Evolutionary conservation across 2,113 vertebrate genomes (phyloP), one percentile per base, ranked within the genome.

Genomic region (Urocolius indicus): DNA sequence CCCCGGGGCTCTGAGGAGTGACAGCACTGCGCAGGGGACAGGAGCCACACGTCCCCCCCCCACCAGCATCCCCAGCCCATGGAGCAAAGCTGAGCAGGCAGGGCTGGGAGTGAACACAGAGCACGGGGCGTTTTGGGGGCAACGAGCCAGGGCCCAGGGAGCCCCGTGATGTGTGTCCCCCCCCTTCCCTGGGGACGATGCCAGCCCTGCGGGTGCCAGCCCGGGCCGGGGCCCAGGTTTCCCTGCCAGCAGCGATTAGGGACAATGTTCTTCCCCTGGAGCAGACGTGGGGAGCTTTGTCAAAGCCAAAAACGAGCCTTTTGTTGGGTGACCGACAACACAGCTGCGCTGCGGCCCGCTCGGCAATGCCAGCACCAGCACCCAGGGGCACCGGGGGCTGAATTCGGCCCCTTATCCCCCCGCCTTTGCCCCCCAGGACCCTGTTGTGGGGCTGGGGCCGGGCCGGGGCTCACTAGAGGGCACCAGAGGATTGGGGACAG

Each of bases 401-500:
- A 5, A 9, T 34, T 38, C 46, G 80, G n/a, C 55, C 43, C 26
- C 16, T 62, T 27, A 11, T 1, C 21, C 38, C 24, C 14, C 13
- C 20, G 11, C 5, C 0, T 57, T 75, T 38, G 7, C 6, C 26
- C 13, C 0, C 67, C 67, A 6, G 62, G 30, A 41, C 6, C 41
- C 19, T 19, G 13, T 43, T 5, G 75, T 34, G 90, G 87, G 71
- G 57, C 66, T 22, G 84, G 84, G 66, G 29, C n/a, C 0, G 16
- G 75, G 36, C 38, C 51, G 79, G 55, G 81, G 7, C 30, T 81
- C 95, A 78, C 95, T 95, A 95, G 93, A 77, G 95, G 95, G 93
- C 93, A 95, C 93, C 91, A 95, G 20, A 87, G 69, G 73, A 81
- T 26, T 30, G 49, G 77, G 87, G 72, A 94, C 11, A 2, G 66